Conservation (phyloP, 2,797 vertebrate species). For the Macrochelys suwanniensis region DNA sequence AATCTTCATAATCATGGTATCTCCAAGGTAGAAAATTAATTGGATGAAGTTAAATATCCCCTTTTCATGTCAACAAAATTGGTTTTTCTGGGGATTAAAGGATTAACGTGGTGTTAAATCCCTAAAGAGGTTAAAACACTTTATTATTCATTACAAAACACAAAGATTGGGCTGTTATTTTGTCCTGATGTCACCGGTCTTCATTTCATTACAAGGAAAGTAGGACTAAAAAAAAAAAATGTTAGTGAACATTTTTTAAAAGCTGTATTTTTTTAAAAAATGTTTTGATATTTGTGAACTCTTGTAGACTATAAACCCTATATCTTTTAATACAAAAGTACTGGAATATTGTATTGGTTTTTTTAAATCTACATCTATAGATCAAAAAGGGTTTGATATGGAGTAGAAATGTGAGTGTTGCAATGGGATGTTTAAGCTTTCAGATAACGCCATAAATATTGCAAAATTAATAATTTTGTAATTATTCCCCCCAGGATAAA, state of each 20-base stretch:
- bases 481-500: background rate
- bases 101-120: constrained; percentile 95
- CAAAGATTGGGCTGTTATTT: constrained; percentile 84
- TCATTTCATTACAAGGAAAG: constrained; percentile 62
- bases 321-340: background rate
- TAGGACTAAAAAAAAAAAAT: background rate
- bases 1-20: constrained; percentile 92
- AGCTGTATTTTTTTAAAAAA: background rate
- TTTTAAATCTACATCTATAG: background rate
- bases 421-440: constrained; percentile 8
- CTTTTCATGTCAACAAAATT: constrained; percentile 93
- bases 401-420: background rate
- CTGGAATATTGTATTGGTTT: background rate
- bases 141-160: constrained; percentile 95
- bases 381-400: background rate
- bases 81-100: constrained; percentile 96
- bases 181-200: constrained; percentile 70
- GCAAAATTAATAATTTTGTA: background rate
- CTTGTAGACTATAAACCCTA: background rate
- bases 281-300: constrained; percentile 20
- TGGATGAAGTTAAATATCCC: constrained; percentile 92
- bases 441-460: background rate
- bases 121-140: constrained; percentile 94
- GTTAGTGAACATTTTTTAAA: constrained; percentile 29
- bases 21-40: constrained; percentile 95